A percentile compares a stretch with the other conserved stretches of the same genome.
Conservation (phyloP, 2,113 vertebrate genomes). For the Dicaeum eximium region DNA sequence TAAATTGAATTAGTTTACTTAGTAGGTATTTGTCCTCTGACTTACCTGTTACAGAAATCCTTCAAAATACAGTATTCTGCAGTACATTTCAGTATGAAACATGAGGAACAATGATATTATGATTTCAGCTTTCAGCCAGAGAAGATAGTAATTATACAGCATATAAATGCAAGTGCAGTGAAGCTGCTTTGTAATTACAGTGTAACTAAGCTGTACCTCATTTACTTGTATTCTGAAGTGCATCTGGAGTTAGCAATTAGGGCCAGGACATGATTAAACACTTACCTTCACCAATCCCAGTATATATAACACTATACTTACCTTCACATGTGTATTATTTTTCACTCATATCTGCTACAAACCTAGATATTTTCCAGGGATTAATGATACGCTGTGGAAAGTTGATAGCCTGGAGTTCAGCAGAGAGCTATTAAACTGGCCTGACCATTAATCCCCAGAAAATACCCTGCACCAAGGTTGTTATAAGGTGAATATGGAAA, state of each 20-base stretch:
- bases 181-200: conserved; percentile 33
- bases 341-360: conserved; percentile 69
- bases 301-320: neutral
- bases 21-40: neutral
- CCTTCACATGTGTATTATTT: conserved; percentile 36
- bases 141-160: neutral
- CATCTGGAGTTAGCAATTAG: conserved; percentile 33
- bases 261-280: conserved; percentile 1
- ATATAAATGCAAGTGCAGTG: neutral
- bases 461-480: conserved; percentile 67
- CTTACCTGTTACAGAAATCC: neutral
- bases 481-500: conserved; percentile 63
- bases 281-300: neutral
- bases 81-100: neutral
- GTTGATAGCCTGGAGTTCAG: conserved; percentile 70
- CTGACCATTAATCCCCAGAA: conserved; percentile 71
- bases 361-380: conserved; percentile 66
- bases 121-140: neutral
- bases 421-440: conserved; percentile 66
- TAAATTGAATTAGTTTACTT: neutral
- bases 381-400: conserved; percentile 68
- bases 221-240: conserved; percentile 11
- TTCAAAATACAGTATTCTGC: neutral
- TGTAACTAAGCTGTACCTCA: conserved; percentile 16
- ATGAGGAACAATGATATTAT: neutral